Evolutionary conservation across 92 coral and sea anemone genomes (phyloP), one percentile per base, ranked within the genome.

Genomic region (Porites lobata): DNA sequence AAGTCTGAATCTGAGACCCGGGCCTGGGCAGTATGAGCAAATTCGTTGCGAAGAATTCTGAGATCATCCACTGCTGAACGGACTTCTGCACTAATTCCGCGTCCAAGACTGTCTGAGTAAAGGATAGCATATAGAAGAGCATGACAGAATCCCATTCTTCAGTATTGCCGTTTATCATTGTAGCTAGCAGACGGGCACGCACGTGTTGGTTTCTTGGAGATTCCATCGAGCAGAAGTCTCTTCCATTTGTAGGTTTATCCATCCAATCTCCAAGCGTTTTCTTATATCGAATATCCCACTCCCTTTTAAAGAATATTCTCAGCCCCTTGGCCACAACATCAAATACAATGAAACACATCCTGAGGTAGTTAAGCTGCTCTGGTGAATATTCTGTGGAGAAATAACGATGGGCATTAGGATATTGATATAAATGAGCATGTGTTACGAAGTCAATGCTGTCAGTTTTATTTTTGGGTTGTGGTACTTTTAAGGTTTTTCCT

Each of bases 61-160:
- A 82, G 82, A 6, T 78, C 83, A 69, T 87, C 71, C 24, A 91
- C 67, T 9, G 15, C 72, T 8, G 26, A 54, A 54, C 65, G 9
- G 21, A 69, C 79, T 1, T 10, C 17, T 26, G 73, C 64, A 20
- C 65, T 76, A 8, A 88, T 78, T 13, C 50, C 24, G n/a, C 72
- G 50, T 2, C 88, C 90, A 14, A 92, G 29, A 65, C 87, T 77
- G 11, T 87, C 77, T 18, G 95, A 89, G 71, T 26, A 68, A 22
- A 92, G 90, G 20, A 88, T 68, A 8, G 90, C 90, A 32, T 83
- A 92, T 86, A 86, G 50, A 85, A 81, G 8, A 92, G 70, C 50
- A 61, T 43, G 32, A 86, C 87, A 53, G 89, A 87, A 81, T 83
- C 91, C 94, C 91, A 91, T 51, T 87, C 77, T 13, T 18, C 64